Percentiles rank a stretch among this genome's conserved stretches.
Evolutionary conservation across 1,140 invertebrate species (phyloP).

Genomic region (Bombus sylvicola): DNA sequence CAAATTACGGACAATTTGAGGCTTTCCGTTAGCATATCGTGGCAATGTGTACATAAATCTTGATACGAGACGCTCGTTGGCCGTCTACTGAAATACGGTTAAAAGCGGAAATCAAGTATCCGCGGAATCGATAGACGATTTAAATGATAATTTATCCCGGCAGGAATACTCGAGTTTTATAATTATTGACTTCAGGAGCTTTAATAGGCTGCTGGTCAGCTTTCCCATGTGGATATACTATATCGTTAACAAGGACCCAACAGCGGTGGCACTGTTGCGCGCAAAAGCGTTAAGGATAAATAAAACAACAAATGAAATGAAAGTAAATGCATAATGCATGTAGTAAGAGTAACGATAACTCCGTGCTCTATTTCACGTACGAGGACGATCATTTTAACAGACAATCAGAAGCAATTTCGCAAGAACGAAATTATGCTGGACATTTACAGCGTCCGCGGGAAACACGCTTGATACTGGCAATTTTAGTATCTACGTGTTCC

Average conservation of each 20-base stretch:
- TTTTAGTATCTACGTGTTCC: neutral
- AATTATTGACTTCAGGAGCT: slow-evolving; percentile 19
- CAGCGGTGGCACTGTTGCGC: slow-evolving; percentile 44
- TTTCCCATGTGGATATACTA: slow-evolving; percentile 31
- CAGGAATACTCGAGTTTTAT: neutral
- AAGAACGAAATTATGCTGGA: slow-evolving; percentile 16
- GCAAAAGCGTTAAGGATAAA: slow-evolving; percentile 54
- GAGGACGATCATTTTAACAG: slow-evolving; percentile 30
- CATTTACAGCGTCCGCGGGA: neutral
- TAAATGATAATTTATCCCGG: slow-evolving; percentile 11
- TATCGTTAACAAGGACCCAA: slow-evolving; percentile 23
- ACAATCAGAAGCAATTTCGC: slow-evolving; percentile 32
- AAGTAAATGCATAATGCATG: slow-evolving; percentile 57
- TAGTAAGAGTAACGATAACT: slow-evolving; percentile 51
- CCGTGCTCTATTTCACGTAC: slow-evolving; percentile 42
- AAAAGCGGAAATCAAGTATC: slow-evolving; percentile 3
- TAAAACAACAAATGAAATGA: slow-evolving; percentile 49
- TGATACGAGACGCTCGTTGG: neutral
- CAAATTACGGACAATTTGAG: slow-evolving; percentile 1
- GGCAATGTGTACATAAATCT: neutral
- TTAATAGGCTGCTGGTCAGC: slow-evolving; percentile 11
- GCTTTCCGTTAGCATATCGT: neutral
- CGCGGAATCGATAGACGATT: neutral
- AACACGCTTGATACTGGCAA: neutral
- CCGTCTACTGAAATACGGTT: neutral